Conservation (phyloP, 2,113 vertebrate species). For the Salvelinus namaycush region DNA sequence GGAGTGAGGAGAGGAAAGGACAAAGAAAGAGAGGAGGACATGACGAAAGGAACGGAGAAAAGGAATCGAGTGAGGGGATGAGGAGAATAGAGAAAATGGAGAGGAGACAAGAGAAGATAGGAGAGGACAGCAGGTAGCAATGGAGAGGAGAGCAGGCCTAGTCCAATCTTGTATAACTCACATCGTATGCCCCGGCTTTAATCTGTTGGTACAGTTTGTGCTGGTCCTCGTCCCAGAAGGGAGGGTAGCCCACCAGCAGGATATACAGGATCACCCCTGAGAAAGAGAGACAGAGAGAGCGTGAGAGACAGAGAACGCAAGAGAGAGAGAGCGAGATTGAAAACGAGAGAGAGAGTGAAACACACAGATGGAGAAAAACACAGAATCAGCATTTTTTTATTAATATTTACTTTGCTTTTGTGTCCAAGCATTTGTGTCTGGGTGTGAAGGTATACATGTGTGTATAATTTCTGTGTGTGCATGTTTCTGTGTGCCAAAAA, state of each 20-base stretch:
- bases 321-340: too few species aligned
- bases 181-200: conserved; percentile 96
- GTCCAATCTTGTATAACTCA: conserved; percentile 68
- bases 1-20: neutral
- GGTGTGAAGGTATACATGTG: conserved; percentile 3
- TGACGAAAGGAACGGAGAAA: neutral
- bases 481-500: conserved; percentile 7
- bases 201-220: conserved; percentile 99
- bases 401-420: neutral
- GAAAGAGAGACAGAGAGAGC: conserved; percentile 31
- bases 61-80: neutral
- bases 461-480: conserved; percentile 10
- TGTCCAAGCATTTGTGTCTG: conserved; percentile 3
- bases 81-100: neutral
- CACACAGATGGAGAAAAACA: conserved; percentile 35
- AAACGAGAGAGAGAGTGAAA: neutral
- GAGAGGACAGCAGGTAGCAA: neutral
- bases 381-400: neutral
- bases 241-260: conserved; percentile 95
- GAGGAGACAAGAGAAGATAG: neutral
- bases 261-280: conserved; percentile 97
- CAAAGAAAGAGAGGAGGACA: too few species aligned
- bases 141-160: neutral
- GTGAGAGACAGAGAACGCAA: too few species aligned
- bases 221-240: conserved; percentile 98